These are phyloP conservation scores for Nasua narica DNA, from an alignment of 2,797 vertebrate genomes.

Conservation along the genomic window DNA sequence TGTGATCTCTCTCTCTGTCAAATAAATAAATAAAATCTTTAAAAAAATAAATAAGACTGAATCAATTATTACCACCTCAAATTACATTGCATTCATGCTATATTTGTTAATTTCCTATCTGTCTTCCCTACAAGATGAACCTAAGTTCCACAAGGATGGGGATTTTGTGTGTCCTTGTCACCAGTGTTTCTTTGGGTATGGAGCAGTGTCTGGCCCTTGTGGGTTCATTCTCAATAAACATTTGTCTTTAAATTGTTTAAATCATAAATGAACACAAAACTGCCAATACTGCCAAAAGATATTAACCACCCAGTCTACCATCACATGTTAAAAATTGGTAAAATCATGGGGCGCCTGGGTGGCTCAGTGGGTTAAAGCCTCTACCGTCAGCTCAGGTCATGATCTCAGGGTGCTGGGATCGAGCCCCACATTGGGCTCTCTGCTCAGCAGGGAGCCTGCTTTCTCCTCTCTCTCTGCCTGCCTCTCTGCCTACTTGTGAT, in stretches of 20 bases:
- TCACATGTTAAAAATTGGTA: conserved; percentile 16
- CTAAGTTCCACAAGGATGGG: not conserved
- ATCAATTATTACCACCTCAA: not conserved
- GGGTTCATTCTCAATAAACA: not conserved
- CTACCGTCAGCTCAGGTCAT: no score
- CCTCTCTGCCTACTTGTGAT: no score
- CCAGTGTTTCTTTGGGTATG: not conserved
- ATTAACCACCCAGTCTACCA: not conserved
- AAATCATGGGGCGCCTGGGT: not conserved
- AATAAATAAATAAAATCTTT: no score
- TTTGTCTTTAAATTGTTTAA: not conserved
- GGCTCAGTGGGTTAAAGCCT: no score
- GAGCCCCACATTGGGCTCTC: no score
- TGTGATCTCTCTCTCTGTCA: no score
- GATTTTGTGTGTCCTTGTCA: not conserved
- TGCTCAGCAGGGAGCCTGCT: no score
- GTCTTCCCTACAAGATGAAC: not conserved
- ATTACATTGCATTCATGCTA: not conserved
- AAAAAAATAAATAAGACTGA: not conserved
- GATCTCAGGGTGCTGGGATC: no score
- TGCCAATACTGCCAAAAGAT: not conserved
- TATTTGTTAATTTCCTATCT: not conserved
- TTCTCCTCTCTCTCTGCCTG: no score
- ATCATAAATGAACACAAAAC: not conserved
- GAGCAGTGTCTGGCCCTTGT: not conserved